Percentiles rank a stretch among this genome's conserved stretches.
Evolutionary conservation across 2,888 invertebrate species (phyloP).

Genomic region (Clepsis dumicolana): DNA sequence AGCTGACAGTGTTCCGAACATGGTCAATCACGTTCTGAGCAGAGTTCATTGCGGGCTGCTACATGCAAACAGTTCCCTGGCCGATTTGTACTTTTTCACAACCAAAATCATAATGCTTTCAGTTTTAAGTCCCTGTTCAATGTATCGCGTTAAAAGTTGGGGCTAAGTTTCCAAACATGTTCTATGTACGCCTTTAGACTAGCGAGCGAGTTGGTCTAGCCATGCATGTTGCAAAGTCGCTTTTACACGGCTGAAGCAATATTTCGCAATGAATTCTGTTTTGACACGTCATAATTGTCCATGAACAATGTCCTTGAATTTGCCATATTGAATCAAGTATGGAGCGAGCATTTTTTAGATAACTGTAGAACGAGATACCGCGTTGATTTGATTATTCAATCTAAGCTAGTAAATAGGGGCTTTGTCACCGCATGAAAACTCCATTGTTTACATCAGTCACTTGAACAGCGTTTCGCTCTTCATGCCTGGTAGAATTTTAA

Average conservation of each 20-base stretch:
- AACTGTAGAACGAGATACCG: constrained; percentile 21
- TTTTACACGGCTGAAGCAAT: constrained; percentile 4
- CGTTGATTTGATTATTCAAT: constrained; percentile 15
- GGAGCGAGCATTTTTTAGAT: constrained; percentile 21
- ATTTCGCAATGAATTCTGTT: constrained; percentile 14
- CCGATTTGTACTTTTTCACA: not conserved
- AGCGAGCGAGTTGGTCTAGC: not conserved
- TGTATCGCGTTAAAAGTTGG: not conserved
- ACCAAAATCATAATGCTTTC: not conserved
- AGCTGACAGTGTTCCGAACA: constrained; percentile 26
- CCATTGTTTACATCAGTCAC: not conserved
- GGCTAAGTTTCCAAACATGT: not conserved
- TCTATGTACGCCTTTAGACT: not conserved
- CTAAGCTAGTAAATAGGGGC: constrained; percentile 13
- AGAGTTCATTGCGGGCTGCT: constrained; percentile 12
- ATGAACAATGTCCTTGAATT: not conserved
- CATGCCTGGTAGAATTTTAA: not conserved
- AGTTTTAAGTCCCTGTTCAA: not conserved
- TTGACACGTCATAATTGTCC: constrained; percentile 1
- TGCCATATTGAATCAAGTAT: constrained; percentile 20
- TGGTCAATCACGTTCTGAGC: not conserved
- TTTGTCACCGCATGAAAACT: constrained; percentile 15
- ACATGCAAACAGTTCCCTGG: not conserved
- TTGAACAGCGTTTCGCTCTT: not conserved
- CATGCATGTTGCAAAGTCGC: not conserved